These are phyloP conservation scores for Pherbina coryleti DNA, from an alignment of 2,888 invertebrate species.

Conservation along the genomic window DNA sequence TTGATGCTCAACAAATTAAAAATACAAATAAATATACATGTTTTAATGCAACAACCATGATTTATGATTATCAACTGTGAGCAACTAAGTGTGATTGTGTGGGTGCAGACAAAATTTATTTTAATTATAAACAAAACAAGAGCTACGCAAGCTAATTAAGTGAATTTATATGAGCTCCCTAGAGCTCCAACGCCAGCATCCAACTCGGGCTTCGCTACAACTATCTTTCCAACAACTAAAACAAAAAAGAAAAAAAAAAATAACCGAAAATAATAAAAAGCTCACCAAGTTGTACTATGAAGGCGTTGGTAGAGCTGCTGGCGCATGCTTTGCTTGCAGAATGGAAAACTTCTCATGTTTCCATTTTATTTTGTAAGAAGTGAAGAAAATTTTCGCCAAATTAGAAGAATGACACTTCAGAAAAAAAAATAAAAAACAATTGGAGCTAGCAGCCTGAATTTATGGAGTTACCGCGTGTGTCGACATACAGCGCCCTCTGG, in stretches of 20 bases:
- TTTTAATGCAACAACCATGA: not conserved
- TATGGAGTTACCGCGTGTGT: constrained; percentile 24
- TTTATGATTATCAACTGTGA: constrained; percentile 23
- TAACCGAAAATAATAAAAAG: not conserved
- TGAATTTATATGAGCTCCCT: constrained; percentile 51
- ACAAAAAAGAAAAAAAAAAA: not conserved
- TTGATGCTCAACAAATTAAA: too few relatives aligned
- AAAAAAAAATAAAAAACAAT: constrained; percentile 6
- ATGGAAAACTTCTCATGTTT: constrained; percentile 14
- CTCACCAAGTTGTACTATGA: not conserved
- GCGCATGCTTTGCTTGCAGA: not conserved
- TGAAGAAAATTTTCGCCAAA: constrained; percentile 24
- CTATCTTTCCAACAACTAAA: not conserved
- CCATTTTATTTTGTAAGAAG: constrained; percentile 29
- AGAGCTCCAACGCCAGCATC: not conserved
- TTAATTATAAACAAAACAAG: constrained; percentile 50
- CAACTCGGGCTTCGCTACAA: not conserved
- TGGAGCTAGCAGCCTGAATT: constrained; percentile 6
- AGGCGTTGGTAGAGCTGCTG: not conserved
- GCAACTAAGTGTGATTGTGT: constrained; percentile 41
- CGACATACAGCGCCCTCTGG: constrained; percentile 36
- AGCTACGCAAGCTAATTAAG: constrained; percentile 52
- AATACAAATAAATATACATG: too few relatives aligned
- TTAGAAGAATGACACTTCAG: constrained; percentile 24
- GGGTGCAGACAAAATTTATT: constrained; percentile 49